phyloP scores from a whole-genome alignment of 2,888 invertebrate genomes.

The Lapara coniferarum region DNA sequence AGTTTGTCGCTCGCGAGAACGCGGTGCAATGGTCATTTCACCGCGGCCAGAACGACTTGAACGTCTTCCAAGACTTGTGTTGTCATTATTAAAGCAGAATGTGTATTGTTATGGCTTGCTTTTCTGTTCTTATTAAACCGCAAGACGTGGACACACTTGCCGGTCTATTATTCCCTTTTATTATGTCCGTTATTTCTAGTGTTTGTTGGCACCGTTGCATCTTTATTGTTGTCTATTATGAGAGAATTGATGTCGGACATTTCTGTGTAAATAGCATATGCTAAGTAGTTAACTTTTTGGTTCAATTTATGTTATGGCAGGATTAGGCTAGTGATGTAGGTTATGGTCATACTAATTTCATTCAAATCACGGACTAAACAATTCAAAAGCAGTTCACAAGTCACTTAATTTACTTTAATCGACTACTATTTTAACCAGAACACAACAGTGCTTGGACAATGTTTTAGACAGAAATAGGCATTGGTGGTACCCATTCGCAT shows the following conservation, averaged over 20 bases:
- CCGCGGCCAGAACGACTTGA: constrained; percentile 62
- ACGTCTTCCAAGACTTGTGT: constrained; percentile 69
- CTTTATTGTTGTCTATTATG: constrained; percentile 20
- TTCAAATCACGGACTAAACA: too few relatives aligned
- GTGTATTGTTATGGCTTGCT: constrained; percentile 65
- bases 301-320: background rate
- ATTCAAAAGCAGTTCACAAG: too few relatives aligned
- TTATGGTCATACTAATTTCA: too few relatives aligned
- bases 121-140: constrained; percentile 59
- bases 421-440: too few relatives aligned
- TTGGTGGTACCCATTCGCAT: too few relatives aligned
- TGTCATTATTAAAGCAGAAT: constrained; percentile 71
- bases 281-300: background rate
- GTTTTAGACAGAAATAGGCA: too few relatives aligned
- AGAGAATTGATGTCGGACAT: constrained; percentile 1
- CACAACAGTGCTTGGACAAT: too few relatives aligned
- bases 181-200: constrained; percentile 31
- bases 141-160: constrained; percentile 32
- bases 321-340: background rate
- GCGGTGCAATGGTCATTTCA: constrained; percentile 72
- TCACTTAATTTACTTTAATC: too few relatives aligned
- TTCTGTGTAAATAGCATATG: constrained; percentile 1
- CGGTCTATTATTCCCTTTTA: constrained; percentile 31
- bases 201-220: constrained; percentile 26
- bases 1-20: constrained; percentile 50